phyloP scores from a whole-genome alignment of 2,797 vertebrate species.

The Falco naumanni region DNA sequence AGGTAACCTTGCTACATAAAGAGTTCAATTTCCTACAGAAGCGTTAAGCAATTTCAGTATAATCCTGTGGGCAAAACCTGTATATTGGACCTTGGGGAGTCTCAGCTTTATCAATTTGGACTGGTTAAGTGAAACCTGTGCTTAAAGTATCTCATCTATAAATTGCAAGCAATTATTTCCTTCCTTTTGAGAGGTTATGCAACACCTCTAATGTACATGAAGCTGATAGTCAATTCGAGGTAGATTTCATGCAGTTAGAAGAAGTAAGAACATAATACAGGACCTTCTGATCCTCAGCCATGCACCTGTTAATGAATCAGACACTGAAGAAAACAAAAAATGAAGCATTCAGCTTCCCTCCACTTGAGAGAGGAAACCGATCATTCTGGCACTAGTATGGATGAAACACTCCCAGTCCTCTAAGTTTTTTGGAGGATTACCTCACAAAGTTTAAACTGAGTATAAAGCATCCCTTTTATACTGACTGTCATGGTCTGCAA shows the following conservation, averaged over 20 bases:
- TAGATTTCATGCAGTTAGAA: background rate
- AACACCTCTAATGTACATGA: background rate
- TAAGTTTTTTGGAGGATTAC: background rate
- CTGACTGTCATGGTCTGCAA: background rate
- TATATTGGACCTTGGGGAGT: background rate
- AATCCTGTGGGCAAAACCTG: background rate
- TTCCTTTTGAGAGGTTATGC: background rate
- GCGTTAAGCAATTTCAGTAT: background rate
- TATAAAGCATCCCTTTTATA: slow-evolving; percentile 39
- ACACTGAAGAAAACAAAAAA: background rate
- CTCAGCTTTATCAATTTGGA: background rate
- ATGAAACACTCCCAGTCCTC: background rate
- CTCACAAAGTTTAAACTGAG: slow-evolving; percentile 9
- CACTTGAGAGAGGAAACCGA: background rate
- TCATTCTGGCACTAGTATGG: background rate
- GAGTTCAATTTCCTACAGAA: background rate
- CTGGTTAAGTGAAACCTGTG: background rate
- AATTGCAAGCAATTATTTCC: background rate
- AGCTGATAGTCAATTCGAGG: background rate
- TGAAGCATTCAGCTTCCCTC: background rate
- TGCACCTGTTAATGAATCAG: slow-evolving; percentile 21
- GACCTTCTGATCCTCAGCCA: background rate
- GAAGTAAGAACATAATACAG: background rate
- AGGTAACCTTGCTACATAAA: background rate
- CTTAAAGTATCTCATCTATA: background rate